These are phyloP conservation scores for Phrynosoma blainvillii DNA, from an alignment of 2,113 vertebrate species.

Conservation along the genomic window DNA sequence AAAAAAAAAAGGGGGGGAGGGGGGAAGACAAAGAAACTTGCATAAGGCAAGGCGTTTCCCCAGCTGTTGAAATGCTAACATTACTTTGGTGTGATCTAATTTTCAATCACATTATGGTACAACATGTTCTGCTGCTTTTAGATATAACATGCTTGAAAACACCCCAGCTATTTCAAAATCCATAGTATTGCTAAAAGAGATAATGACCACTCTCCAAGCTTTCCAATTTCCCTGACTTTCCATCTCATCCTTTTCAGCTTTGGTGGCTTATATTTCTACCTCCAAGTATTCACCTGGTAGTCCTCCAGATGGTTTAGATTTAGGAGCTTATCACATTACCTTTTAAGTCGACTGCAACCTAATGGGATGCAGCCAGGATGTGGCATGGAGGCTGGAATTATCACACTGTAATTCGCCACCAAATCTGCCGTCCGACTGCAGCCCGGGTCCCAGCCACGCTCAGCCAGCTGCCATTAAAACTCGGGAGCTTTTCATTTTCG, in stretches of 20 bases:
- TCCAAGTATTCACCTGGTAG: neutral
- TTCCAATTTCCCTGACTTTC: neutral
- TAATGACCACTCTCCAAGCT: neutral
- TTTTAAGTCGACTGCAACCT: too few species aligned
- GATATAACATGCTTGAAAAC: slow-evolving; percentile 5
- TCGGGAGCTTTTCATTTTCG: too few species aligned
- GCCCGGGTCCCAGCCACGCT: too few species aligned
- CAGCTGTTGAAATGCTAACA: neutral
- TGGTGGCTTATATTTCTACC: neutral
- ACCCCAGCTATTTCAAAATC: neutral
- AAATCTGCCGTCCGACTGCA: too few species aligned
- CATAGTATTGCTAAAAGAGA: neutral
- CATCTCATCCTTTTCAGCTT: neutral
- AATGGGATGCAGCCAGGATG: too few species aligned
- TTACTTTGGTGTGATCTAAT: neutral
- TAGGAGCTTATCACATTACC: too few species aligned
- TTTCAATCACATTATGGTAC: neutral
- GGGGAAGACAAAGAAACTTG: neutral
- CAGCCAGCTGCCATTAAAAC: too few species aligned
- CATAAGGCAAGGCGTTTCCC: slow-evolving; percentile 6
- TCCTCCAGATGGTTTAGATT: neutral
- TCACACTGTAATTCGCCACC: too few species aligned
- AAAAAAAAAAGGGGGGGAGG: neutral
- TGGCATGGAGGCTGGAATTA: too few species aligned
- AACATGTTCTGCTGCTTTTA: slow-evolving; percentile 17